Evolutionary conservation across 2,113 vertebrate genomes (phyloP), one percentile per base, ranked within the genome.

Genomic region (Atlantisia rogersi): DNA sequence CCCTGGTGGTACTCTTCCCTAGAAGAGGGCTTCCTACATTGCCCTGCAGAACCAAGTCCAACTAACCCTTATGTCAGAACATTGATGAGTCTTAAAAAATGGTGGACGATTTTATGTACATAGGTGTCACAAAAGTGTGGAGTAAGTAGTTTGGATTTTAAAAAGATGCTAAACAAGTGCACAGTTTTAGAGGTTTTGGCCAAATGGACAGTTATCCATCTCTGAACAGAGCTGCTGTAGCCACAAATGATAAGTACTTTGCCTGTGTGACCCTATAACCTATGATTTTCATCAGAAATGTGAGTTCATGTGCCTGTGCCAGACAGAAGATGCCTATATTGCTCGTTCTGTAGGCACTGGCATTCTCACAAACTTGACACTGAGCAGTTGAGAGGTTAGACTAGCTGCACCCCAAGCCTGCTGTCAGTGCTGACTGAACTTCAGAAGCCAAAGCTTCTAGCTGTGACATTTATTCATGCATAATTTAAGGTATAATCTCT

Each of bases 401-500:
- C 22, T 60, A 6, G 48, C 29, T 60, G 44, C 69, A 67, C 7
- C 4, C 37, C 62, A 75, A 63, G 35, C 56, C 89, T 81, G 75
- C 68, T 37, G 3, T 90, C 42, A 64, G 53, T 10, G 44, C 32
- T 78, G 73, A 31, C 37, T 52, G 67, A 88, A 70, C 55, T 81
- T 70, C 65, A 46, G 73, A 68, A 68, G n/a, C 82, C 67, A 90
- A 68, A 89, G 53, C 60, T 26, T 29, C 50, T 74, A 20, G 31
- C 11, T 53, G 90, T 79, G 76, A 50, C 64, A 86, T 58, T 82
- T 31, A 84, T 78, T 91, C 60, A 35, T 10, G 52, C 50, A 63
- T 86, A 78, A 92, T 80, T 92, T 83, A 81, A 86, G 14, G 12
- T 74, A 82, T 77, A 65, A 74, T 69, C 37, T 86, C 55, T 44